phyloP scores from a whole-genome alignment of 2,888 invertebrate species.

The Ophonus ardosiacus region DNA sequence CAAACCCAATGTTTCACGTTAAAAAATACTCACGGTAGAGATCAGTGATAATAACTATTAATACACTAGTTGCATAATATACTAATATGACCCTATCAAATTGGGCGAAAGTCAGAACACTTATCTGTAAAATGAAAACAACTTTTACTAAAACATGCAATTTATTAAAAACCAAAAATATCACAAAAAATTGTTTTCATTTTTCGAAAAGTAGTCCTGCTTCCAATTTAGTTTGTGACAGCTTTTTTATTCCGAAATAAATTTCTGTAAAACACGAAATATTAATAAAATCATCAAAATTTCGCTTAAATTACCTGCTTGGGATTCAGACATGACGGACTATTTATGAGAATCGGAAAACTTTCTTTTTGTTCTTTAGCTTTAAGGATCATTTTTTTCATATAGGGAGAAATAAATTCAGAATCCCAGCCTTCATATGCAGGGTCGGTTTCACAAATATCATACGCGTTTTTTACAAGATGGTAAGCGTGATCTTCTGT shows the following conservation, averaged over 20 bases:
- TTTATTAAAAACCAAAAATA: conserved; percentile 22
- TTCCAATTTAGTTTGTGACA: conserved; percentile 9
- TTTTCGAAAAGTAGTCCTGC: not conserved
- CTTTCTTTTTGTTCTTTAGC: conserved; percentile 16
- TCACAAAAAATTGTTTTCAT: conserved; percentile 21
- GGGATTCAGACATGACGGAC: not conserved
- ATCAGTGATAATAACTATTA: too few relatives aligned
- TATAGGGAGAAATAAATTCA: conserved; percentile 9
- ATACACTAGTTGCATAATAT: too few relatives aligned
- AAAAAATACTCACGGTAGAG: too few relatives aligned
- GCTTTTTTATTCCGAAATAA: not conserved
- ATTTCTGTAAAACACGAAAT: not conserved
- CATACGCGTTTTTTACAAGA: not conserved
- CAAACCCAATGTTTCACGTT: too few relatives aligned
- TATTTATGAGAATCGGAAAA: not conserved
- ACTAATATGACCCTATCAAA: too few relatives aligned
- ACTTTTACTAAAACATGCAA: not conserved
- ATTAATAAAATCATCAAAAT: not conserved
- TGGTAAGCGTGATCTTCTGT: conserved; percentile 44
- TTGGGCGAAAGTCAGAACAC: too few relatives aligned
- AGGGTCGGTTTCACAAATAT: conserved; percentile 19
- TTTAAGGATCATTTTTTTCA: conserved; percentile 13
- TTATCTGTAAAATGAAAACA: not conserved
- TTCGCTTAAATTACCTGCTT: not conserved
- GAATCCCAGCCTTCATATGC: conserved; percentile 8